Base-by-base conservation (phyloP, 2,888 invertebrate genomes). In the Empis livida region DNA sequence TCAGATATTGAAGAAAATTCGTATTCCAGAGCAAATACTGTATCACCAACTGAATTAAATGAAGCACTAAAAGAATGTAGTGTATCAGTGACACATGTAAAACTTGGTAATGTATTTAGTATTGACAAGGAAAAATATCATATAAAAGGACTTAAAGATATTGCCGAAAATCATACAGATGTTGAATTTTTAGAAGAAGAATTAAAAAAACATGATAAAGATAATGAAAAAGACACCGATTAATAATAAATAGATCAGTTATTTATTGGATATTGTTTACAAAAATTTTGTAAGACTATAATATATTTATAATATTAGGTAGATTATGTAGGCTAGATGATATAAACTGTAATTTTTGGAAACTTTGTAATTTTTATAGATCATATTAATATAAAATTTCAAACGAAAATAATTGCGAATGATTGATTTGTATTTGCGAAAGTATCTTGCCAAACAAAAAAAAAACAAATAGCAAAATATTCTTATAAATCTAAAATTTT, bases 151-250 rank as follows among this genome's bases (percentile, higher is more conserved):
- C 64, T 70, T 50, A 62, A 63, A 43, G 68, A 63, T 46, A 57
- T 56, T 15, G 60, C 62, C 27, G 74, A 74, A 46, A 63, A 63
- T 23, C 61, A 68, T 44, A 76, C 78, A 5, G 78, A 78, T 58
- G 61, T 72, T 44, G 77, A 78, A 59, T 76, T 75, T 57, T 59
- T 73, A 44, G 72, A 70, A 42, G 66, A 67, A 47, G 67, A 68
- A 51, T 58, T 59, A 43, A 56, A 56, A 20, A 48, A 42, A 35
- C 43, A 47, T 5, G 47, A 46, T 9, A 14, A 53, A n/a, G 46
- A 50, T 43, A 17, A 27, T 41, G 11, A 41, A 38, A n/a, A 56
- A n/a, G 47, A 50, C 42, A 17, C n/a, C 20, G 20, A 41, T 27
- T 20, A 56, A 53, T 44, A 31, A 31, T 43, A 27, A 43, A 43